A percentile compares a stretch with the other conserved stretches of the same genome.
phyloP scores from a whole-genome alignment of 1,140 invertebrate genomes.

The Lerema accius region DNA sequence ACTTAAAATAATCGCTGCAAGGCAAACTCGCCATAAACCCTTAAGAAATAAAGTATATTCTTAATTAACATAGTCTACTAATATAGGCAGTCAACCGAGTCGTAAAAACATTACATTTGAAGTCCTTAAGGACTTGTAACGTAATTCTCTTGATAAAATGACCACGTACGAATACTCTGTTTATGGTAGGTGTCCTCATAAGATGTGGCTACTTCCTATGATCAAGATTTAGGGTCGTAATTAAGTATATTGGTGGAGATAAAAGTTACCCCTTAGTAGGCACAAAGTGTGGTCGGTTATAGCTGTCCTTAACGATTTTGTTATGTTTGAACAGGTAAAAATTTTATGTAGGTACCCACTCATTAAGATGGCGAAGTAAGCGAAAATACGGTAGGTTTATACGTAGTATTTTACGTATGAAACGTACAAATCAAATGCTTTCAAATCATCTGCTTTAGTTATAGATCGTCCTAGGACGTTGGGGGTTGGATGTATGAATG shows the following conservation, averaged over 20 bases:
- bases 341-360: neutral
- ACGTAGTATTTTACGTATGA: no score
- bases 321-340: slow-evolving; percentile 31
- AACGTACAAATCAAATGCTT: no score
- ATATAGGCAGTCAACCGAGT: neutral
- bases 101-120: slow-evolving; percentile 47
- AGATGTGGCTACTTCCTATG: slow-evolving; percentile 44
- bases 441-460: no score
- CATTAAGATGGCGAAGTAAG: no score
- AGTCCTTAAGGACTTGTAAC: slow-evolving; percentile 48
- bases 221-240: slow-evolving; percentile 36
- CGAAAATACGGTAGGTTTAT: no score
- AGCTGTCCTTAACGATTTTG: slow-evolving; percentile 24
- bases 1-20: no score
- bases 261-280: slow-evolving; percentile 28
- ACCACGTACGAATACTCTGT: slow-evolving; percentile 52
- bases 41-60: no score
- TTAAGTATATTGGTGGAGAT: slow-evolving; percentile 34
- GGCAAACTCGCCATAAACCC: no score
- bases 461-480: no score
- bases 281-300: slow-evolving; percentile 28
- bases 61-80: no score
- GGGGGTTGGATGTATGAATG: no score
- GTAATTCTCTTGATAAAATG: slow-evolving; percentile 57
- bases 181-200: slow-evolving; percentile 44